Conservation (phyloP, 2,888 invertebrate genomes). For the Psococerastis gibbosa region DNA sequence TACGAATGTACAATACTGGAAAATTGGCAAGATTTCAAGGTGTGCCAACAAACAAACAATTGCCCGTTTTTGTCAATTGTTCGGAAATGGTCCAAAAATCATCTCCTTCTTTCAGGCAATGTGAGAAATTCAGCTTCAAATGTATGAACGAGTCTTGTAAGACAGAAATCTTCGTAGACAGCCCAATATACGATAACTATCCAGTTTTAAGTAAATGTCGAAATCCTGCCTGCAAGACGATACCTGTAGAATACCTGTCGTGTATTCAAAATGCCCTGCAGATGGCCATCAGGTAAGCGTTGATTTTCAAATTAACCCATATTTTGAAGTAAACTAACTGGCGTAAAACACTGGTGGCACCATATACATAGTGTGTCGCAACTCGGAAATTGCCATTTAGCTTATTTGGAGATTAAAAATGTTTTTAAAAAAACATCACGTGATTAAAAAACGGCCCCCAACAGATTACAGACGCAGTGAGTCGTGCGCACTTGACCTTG, state of each 20-base stretch:
- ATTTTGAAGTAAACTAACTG: no score
- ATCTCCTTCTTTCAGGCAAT: constrained; percentile 28
- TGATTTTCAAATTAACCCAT: no score
- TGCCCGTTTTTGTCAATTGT: neutral
- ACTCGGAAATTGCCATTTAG: no score
- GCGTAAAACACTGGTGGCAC: no score
- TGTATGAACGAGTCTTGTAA: constrained; percentile 29
- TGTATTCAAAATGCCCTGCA: constrained; percentile 55
- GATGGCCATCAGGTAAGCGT: constrained; percentile 40
- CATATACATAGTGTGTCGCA: no score
- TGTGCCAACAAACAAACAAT: constrained; percentile 6
- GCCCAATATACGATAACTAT: constrained; percentile 22
- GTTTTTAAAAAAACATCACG: no score
- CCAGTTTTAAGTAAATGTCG: constrained; percentile 50
- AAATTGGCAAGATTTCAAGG: neutral
- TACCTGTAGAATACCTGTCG: constrained; percentile 44
- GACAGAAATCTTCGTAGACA: constrained; percentile 29
- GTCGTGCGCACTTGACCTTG: no score
- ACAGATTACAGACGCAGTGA: no score
- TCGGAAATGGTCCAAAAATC: no score
- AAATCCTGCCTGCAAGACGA: constrained; percentile 44
- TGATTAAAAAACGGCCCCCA: no score
- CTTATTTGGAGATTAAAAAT: no score
- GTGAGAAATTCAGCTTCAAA: constrained; percentile 44
- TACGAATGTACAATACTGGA: no score